Evolutionary conservation across 2,113 vertebrate species (phyloP), one percentile per base, ranked within the genome.

Genomic region (Bungarus multicinctus): DNA sequence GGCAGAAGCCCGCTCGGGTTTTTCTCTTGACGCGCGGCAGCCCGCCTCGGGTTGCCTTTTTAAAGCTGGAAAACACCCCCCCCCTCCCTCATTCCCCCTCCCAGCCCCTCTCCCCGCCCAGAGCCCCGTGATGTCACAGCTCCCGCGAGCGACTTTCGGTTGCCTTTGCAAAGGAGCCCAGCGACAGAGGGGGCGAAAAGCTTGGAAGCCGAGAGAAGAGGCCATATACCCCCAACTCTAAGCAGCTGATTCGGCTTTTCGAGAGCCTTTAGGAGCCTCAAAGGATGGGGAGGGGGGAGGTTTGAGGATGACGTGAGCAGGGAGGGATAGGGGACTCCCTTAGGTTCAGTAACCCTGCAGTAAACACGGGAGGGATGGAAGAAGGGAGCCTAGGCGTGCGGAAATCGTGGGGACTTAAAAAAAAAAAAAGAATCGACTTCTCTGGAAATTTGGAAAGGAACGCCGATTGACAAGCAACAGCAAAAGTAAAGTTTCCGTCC

Each of bases 41-140:
- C 95, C 97, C 95, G 96, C 97, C 94, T 98, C 96, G 97, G 97
- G 95, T 98, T 95, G 97, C 97, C 98, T 98, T 99, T 99, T 98
- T 99, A 99, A 99, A 98, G 98, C 98, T 98, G 99, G 98, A 98
- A 99, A 99, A 99, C 98, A 98, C 98, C 98, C 96, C 96, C 97
- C 8, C 97, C 96, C 93, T 96, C 96, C 92, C 97, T 96, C 98
- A 97, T 98, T 87, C 96, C 97, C 94, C 94, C 93, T 96, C 97
- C 96, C 96, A 88, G 96, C 96, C 95, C 97, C 96, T 96, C 94
- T 97, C 97, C 95, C 98, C 98, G 98, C 98, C 98, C 98, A 97
- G 93, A 95, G 93, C 87, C 90, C 94, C 96, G 96, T 99, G 98
- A 98, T 98, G 98, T 98, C 97, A 95, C 96, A 95, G 58, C 53